phyloP scores from a whole-genome alignment of 2,888 invertebrate species.

The Xestia rhomboidea region DNA sequence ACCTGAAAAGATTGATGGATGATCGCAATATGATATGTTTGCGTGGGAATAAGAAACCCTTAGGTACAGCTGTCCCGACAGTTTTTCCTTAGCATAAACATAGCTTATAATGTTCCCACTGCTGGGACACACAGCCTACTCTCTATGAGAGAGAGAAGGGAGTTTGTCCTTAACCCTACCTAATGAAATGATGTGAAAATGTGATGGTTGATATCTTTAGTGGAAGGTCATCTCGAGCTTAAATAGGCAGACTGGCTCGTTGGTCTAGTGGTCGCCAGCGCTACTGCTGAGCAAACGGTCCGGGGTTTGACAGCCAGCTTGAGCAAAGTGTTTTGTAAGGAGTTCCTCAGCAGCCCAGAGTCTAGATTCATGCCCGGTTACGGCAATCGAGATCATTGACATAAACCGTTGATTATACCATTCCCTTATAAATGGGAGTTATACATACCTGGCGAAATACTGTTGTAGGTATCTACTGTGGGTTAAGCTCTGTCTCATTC shows the following conservation, averaged over 20 bases:
- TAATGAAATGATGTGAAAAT: neutral
- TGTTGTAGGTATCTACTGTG: neutral
- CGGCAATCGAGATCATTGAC: neutral
- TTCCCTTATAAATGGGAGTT: neutral
- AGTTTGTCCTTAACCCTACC: neutral
- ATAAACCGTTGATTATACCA: neutral
- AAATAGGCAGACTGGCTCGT: neutral
- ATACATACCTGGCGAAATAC: neutral
- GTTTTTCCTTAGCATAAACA: neutral
- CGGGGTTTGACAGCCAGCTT: neutral
- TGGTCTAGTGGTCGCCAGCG: neutral
- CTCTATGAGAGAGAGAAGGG: no score
- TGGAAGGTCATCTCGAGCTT: neutral
- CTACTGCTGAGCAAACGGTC: no score
- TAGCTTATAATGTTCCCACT: no score
- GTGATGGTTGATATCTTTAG: neutral
- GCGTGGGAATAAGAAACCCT: neutral
- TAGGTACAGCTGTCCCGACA: neutral
- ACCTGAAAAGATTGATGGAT: neutral
- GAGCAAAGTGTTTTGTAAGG: neutral
- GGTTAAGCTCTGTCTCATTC: neutral
- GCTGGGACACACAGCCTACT: no score
- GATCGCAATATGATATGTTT: neutral
- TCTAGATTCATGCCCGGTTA: neutral
- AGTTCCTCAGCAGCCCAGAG: neutral